Evolutionary conservation across 2,113 vertebrate genomes (phyloP).

Genomic region (Monopterus albus): DNA sequence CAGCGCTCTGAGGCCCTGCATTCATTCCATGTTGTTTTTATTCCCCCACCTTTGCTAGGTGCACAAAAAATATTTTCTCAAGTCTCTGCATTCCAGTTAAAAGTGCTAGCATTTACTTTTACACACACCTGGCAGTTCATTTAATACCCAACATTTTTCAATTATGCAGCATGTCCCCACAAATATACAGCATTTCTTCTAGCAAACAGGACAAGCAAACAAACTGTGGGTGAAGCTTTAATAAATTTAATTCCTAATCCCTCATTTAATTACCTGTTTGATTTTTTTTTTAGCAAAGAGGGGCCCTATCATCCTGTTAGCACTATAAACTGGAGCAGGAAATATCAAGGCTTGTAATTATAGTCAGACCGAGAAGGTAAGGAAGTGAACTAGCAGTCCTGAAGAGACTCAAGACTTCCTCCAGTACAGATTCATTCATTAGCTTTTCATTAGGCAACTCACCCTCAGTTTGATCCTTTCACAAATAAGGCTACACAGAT

Average conservation of each 20-base stretch:
- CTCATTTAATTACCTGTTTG: conserved; percentile 45
- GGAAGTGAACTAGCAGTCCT: conserved; percentile 68
- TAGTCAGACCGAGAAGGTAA: conserved; percentile 70
- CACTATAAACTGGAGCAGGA: conserved; percentile 57
- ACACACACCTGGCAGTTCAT: conserved; percentile 74
- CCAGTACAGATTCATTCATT: conserved; percentile 61
- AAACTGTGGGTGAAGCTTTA: conserved; percentile 43
- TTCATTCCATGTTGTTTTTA: conserved; percentile 82
- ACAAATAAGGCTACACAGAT: conserved; percentile 36
- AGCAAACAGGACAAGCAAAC: conserved; percentile 41
- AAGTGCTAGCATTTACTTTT: conserved; percentile 56
- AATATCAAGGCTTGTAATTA: conserved; percentile 74
- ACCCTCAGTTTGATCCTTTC: conserved; percentile 42
- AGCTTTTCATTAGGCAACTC: conserved; percentile 60
- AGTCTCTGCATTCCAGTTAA: conserved; percentile 69
- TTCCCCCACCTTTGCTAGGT: conserved; percentile 76
- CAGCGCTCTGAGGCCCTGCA: conserved; percentile 75
- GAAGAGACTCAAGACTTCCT: conserved; percentile 62
- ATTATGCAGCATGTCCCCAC: conserved; percentile 36
- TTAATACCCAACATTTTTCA: conserved; percentile 64
- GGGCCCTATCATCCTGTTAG: conserved; percentile 49
- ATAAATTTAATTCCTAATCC: conserved; percentile 43
- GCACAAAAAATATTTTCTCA: conserved; percentile 77
- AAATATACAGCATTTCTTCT: conserved; percentile 31
- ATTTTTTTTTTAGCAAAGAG: conserved; percentile 22